Percentiles rank a stretch among this genome's conserved stretches.
These are phyloP conservation scores for Micromussa lordhowensis DNA, from an alignment of 92 coral and sea anemone genomes.

Conservation along the genomic window DNA sequence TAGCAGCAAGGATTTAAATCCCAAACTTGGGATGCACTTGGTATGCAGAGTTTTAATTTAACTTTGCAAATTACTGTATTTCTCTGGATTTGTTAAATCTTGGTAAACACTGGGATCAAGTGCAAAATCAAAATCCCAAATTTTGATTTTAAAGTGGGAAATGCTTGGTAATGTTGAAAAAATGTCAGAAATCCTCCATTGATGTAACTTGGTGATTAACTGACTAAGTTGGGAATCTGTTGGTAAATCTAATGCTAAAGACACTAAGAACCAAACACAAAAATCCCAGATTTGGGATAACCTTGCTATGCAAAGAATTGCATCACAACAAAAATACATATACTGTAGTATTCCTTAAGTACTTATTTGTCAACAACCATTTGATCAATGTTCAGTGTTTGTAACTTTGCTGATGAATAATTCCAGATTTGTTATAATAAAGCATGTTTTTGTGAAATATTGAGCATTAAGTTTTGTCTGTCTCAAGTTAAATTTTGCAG, in stretches of 20 bases:
- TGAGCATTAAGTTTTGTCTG: neutral
- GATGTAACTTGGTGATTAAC: neutral
- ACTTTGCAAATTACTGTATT: neutral
- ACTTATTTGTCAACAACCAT: neutral
- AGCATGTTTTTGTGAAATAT: neutral
- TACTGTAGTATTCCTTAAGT: neutral
- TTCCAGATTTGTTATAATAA: neutral
- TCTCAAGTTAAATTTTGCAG: neutral
- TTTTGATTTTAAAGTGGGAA: conserved; percentile 10
- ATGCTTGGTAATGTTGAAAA: conserved; percentile 31
- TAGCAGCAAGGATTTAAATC: neutral
- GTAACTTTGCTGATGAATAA: neutral
- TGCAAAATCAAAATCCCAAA: conserved; percentile 1
- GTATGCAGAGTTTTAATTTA: conserved; percentile 9
- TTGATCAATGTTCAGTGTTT: neutral
- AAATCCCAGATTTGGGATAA: too few species aligned
- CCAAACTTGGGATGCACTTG: neutral
- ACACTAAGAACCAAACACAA: neutral
- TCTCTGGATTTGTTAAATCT: neutral
- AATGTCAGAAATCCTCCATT: conserved; percentile 35
- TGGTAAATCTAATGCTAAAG: neutral
- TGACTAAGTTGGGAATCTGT: conserved; percentile 19
- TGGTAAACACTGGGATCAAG: neutral
- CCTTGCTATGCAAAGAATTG: too few species aligned
- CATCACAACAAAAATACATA: neutral